phyloP scores from a whole-genome alignment of 2,113 vertebrate genomes.

The Mastomys coucha region DNA sequence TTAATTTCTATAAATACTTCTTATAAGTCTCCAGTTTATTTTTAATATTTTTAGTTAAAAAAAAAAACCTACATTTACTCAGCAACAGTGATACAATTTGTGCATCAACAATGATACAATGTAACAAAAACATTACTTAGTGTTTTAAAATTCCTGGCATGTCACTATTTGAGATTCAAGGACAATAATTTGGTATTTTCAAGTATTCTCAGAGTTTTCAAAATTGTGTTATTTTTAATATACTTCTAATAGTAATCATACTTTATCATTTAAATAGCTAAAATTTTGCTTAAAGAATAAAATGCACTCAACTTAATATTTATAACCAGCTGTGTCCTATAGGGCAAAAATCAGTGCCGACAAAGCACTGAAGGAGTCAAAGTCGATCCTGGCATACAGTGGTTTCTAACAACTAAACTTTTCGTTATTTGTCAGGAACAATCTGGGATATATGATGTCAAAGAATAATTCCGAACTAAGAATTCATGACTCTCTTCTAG shows the following conservation, averaged over 20 bases:
- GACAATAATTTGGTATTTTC: not conserved
- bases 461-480: conserved; percentile 23
- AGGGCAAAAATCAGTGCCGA: no score
- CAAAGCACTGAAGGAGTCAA: not conserved
- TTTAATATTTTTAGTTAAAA: not conserved
- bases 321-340: not conserved
- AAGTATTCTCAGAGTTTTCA: not conserved
- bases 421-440: conserved; percentile 29
- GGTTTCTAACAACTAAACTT: conserved; percentile 10
- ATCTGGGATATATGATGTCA: conserved; percentile 29
- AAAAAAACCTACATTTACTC: not conserved
- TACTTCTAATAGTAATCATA: not conserved
- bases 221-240: not conserved
- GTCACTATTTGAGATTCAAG: not conserved
- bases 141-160: not conserved
- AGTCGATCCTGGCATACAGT: not conserved
- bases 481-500: conserved; percentile 11
- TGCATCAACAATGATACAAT: not conserved
- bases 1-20: not conserved
- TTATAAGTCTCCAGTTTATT: not conserved
- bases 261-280: not conserved
- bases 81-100: not conserved
- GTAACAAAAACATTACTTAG: not conserved
- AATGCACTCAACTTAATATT: not conserved
- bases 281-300: not conserved